Evolutionary conservation across 2,888 invertebrate genomes (phyloP).

Genomic region (Hofmannophila pseudospretella): DNA sequence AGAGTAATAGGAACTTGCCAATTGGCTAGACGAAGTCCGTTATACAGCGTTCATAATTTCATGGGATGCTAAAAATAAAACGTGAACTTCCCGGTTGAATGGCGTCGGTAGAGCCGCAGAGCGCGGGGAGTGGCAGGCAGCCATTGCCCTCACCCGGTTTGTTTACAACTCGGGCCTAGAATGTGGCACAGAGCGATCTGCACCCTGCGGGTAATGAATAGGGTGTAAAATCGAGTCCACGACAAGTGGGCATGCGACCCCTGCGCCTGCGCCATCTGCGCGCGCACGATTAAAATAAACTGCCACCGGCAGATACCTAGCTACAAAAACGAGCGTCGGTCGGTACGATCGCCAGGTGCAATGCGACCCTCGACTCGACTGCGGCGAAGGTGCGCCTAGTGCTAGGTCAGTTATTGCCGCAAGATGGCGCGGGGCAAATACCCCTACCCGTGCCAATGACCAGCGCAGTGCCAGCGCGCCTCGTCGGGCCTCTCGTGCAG

Average conservation of each 20-base stretch:
- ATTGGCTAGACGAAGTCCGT: constrained; percentile 13
- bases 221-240: constrained; percentile 47
- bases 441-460: constrained; percentile 50
- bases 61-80: constrained; percentile 72
- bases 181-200: constrained; percentile 37
- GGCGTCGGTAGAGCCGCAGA: constrained; percentile 54
- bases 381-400: constrained; percentile 48
- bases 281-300: constrained; percentile 69
- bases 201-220: constrained; percentile 46
- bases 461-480: constrained; percentile 48
- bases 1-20: too few relatives aligned
- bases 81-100: constrained; percentile 77
- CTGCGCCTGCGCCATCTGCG: constrained; percentile 70
- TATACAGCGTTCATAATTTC: constrained; percentile 42
- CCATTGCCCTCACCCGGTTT: constrained; percentile 75
- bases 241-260: constrained; percentile 32
- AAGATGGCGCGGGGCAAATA: constrained; percentile 41
- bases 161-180: constrained; percentile 63
- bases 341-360: constrained; percentile 55
- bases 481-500: constrained; percentile 37
- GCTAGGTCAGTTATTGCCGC: constrained; percentile 64
- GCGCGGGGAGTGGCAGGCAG: constrained; percentile 70
- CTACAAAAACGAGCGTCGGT: constrained; percentile 49
- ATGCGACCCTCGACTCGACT: constrained; percentile 38
- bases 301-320: constrained; percentile 51